phyloP scores from a whole-genome alignment of 2,113 vertebrate genomes.

The Girardinichthys multiradiatus region DNA sequence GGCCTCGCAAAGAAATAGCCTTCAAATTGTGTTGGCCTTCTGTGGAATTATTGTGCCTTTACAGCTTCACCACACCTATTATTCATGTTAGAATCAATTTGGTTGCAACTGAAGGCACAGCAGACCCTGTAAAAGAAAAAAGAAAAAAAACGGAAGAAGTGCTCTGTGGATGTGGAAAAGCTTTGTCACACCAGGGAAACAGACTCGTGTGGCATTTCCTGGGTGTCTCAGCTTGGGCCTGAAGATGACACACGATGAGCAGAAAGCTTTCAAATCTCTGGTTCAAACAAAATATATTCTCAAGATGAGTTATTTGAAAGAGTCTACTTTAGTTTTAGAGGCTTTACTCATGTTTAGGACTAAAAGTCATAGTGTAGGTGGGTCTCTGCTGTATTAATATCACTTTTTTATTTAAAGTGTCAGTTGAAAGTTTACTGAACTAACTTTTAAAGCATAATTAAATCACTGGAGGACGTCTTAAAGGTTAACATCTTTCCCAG shows the following conservation, averaged over 20 bases:
- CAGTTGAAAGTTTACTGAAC: neutral
- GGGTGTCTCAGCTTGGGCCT: neutral
- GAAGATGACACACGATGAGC: neutral
- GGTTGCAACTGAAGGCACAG: neutral
- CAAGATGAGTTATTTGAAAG: neutral
- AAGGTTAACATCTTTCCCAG: neutral
- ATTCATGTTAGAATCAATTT: conserved; percentile 4
- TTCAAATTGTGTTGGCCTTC: neutral
- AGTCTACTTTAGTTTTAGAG: neutral
- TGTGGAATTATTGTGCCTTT: neutral
- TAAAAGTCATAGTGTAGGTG: neutral
- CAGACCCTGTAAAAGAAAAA: neutral
- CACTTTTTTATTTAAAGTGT: neutral
- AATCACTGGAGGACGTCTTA: neutral
- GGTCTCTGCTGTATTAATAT: neutral
- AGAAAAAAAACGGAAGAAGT: neutral
- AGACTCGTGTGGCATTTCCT: accelerated
- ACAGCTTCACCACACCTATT: neutral
- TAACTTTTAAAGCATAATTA: neutral
- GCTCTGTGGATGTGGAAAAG: neutral
- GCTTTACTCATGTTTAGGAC: neutral
- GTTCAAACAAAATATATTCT: neutral
- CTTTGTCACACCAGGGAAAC: neutral
- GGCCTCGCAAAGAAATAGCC: neutral
- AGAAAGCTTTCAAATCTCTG: neutral